Base-by-base conservation (phyloP, 2,888 invertebrate genomes). In the Drosophila hamatofila region DNA sequence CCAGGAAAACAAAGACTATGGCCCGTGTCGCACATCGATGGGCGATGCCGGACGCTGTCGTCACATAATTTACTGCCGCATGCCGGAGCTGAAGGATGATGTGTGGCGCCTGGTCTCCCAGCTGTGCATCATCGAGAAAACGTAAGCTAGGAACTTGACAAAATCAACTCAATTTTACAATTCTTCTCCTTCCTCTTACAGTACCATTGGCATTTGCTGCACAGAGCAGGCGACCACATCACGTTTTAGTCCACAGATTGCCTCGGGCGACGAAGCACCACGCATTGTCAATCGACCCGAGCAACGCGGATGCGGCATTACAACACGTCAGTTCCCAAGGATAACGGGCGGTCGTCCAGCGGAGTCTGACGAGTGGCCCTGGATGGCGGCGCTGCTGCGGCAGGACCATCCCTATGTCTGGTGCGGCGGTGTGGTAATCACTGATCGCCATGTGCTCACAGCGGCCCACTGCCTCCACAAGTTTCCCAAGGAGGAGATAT, bases 371-470 rank as follows among this genome's bases (percentile, higher is more conserved):
- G 96, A 96, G 89, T 97, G 97, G 96, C 96, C 96, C 0, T 97
- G 97, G 97, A 96, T 97, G 94, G 97, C 95, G 0, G 97, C 96
- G 2, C 92, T 97, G 69, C 94, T 97, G 18, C 94, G 95, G 0
- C 93, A 93, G 5, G 94, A 94, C 23, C 92, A 93, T 57, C 93
- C 94, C 41, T 94, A 95, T 89, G 95, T 95, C 60, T 91, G 91
- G 87, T 97, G 97, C 90, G 97, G 97, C 0, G 97, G 97, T 0
- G 95, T 95, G 0, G 94, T 97, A 48, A 96, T 97, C 75, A 97
- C 97, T 16, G 90, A 88, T 62, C 81, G 90, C 3, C 97, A 97
- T 89, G 94, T 97, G 18, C 93, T 97, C 1, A 97, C 93, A 0
- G 93, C 93, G 0, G 93, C 92, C 0, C 93, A 92, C 80, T 92